A percentile compares a stretch with the other conserved stretches of the same genome.
Evolutionary conservation across 2,113 vertebrate species (phyloP).

Genomic region (Uropsilus gracilis): DNA sequence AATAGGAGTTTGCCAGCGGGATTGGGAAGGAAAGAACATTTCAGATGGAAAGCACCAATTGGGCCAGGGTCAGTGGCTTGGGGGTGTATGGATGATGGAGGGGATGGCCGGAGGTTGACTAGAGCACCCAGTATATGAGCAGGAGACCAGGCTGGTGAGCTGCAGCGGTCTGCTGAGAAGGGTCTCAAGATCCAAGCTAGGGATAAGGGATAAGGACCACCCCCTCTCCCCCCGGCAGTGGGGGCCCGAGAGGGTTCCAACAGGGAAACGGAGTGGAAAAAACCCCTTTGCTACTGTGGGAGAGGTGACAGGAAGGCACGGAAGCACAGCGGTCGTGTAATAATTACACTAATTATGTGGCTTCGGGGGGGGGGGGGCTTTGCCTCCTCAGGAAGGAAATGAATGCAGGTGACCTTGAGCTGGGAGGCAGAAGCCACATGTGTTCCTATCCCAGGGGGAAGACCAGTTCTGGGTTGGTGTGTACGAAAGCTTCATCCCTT

Average conservation of each 20-base stretch:
- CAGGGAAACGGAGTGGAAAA: neutral
- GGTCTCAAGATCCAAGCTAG: neutral
- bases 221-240: neutral
- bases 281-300: neutral
- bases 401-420: neutral
- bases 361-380: neutral
- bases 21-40: neutral
- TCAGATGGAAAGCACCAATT: neutral
- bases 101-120: too few species aligned
- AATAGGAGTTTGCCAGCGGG: neutral
- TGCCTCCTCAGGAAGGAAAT: slow-evolving; percentile 38
- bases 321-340: neutral
- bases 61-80: neutral
- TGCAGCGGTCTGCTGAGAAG: neutral
- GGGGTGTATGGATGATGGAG: neutral
- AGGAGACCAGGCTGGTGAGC: neutral
- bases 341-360: neutral
- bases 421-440: neutral
- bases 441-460: neutral
- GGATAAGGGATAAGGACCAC: too few species aligned
- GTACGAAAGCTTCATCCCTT: neutral
- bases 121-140: rapidly evolving
- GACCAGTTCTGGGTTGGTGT: neutral
- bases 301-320: neutral
- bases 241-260: neutral